phyloP scores from a whole-genome alignment of 2,888 invertebrate genomes.

The Microctonus aethiopoides region DNA sequence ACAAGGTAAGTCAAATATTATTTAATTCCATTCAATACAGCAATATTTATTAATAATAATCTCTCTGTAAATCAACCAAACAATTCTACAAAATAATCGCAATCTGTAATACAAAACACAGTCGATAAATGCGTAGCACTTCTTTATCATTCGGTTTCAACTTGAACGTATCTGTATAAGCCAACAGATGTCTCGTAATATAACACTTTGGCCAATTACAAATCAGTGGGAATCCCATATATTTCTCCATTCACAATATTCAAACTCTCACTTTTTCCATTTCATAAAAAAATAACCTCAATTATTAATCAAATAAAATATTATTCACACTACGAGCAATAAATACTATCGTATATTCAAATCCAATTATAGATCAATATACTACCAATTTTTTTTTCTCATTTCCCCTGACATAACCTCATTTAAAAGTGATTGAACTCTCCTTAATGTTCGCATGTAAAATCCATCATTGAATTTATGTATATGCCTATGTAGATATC shows the following conservation, averaged over 20 bases:
- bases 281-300: not conserved
- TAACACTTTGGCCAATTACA: not conserved
- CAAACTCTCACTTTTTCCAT: not conserved
- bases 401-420: not conserved
- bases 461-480: not conserved
- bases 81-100: no score
- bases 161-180: not conserved
- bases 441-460: not conserved
- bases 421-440: not conserved
- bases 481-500: not conserved
- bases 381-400: not conserved
- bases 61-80: not conserved
- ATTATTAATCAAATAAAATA: no score
- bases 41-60: not conserved
- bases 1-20: slow-evolving; percentile 76
- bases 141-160: not conserved
- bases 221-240: not conserved
- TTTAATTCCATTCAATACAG: not conserved
- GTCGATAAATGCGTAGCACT: not conserved
- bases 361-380: not conserved
- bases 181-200: not conserved
- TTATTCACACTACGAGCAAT: no score
- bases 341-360: not conserved
- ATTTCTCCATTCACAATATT: no score
- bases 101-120: not conserved